Evolutionary conservation across 2,113 vertebrate species (phyloP), one percentile per base, ranked within the genome.

Genomic region (Sorex araneus): DNA sequence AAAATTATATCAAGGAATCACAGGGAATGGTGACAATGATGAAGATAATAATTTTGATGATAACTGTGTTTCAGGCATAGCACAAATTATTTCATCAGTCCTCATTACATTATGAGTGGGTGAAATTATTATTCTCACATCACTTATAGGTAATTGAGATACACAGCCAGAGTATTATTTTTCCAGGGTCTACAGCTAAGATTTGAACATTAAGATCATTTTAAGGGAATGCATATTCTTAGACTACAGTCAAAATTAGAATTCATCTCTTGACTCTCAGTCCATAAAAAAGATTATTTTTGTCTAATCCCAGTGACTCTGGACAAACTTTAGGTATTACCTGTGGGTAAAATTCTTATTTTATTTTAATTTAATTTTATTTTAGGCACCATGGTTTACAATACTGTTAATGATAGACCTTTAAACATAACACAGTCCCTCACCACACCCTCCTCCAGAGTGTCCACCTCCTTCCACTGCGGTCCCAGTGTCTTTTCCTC

Each of bases 171-270:
- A 8, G 36, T 21, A 28, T 12, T n/a, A 73, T 77, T 23, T 87
- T 21, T 6, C 32, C 25, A 32, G 25, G 3, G 27, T 40, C 71
- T 2, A 40, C 2, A 70, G 32, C 16, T 15, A 8, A 83, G 40
- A 71, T 75, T 43, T 75, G 79, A 80, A 86, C 67, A 54, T 6
- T 64, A 87, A 86, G 25, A 25, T 9, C 21, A 67, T 66, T 43
- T 78, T 54, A 87, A 67, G 43, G 64, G 28, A 88, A 30, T 2
- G 13, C 1, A 70, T 74, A n/a, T 60, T 79, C 9, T 60, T 66
- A 18, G 63, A 91, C n/a, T n/a, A 85, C 21, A 89, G 71, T 88
- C 16, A 54, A 80, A 23, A 74, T 77, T 73, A 91, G 66, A 87
- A 91, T 45, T 84, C 45, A n/a, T 40, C 45, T 92, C 74, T 78